Evolutionary conservation across 2,797 vertebrate species (phyloP), one percentile per base, ranked within the genome.

Genomic region (Myotis vivesi): DNA sequence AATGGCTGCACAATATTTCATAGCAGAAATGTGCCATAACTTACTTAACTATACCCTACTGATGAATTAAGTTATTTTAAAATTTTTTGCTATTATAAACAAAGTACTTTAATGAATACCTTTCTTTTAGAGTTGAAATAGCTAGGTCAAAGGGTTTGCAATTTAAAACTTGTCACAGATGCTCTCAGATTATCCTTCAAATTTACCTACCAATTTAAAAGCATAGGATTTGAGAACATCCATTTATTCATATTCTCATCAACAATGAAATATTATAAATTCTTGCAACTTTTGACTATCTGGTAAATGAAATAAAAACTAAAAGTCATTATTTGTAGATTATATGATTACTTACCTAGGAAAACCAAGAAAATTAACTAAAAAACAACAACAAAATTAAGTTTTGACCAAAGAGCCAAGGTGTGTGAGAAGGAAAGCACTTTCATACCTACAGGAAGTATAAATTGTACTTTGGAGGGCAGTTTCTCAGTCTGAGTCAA

Each of bases 121-220:
- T 73, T 30, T 84, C 44, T 91, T 86, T 86, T 44, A 86, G 22
- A 92, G 82, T 53, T 71, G 33, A 90, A 87, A 82, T 64, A 75
- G 51, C 68, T 77, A 57, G 4, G 16, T 55, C 66, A 76, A 81
- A 76, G 19, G 15, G 30, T 57, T 71, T 30, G 25, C 25, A 75
- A 71, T 55, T 75, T 59, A 12, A 82, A 66, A 66, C 2, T 57
- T 94, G 81, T 91, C 73, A 85, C 38, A 66, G 68, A 87, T 73
- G 68, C 12, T 86, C 66, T 88, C 46, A 89, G 82, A 46, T 94
- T 87, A 94, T 82, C 53, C 75, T 92, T 75, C 53, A 82, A 68
- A 80, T 89, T 57, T 92, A 92, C n/a, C 44, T 71, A 76, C 10
- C 8, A 22, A 53, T 81, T 69, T 83, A 83, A 20, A 72, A 20